Evolutionary conservation across 2,888 invertebrate genomes (phyloP), one percentile per base, ranked within the genome.

Genomic region (Cheilosia grossa): DNA sequence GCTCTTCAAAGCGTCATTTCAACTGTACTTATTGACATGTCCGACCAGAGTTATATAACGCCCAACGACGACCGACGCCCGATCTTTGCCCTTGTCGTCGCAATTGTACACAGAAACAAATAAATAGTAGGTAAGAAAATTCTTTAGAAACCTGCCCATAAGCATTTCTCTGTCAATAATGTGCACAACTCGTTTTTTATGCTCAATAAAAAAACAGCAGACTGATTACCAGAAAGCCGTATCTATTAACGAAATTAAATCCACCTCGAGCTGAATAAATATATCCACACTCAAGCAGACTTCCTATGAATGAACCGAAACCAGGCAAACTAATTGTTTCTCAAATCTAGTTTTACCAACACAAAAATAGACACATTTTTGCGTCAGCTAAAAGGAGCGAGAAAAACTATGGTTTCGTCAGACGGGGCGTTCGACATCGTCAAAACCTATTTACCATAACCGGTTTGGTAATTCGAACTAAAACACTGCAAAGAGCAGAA

Each of bases 281-380:
- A 27, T 24, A 40, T 5, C 21, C 17, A 37, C 9, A 37, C 37
- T 13, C 13, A 37, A 37, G 4, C 37, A 63, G 54, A 51, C 72
- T 82, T 69, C 58, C 51, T 58, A 61, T 83, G 69, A 83, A 83
- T 79, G 83, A 82, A 72, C 63, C 54, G 73, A 51, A 82, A 56
- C 54, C 58, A 72, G 30, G 21, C 24, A 44, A 74, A 37, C 42
- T 33, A 56, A 79, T 74, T 79, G 79, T 74, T 79, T 79, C 69
- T 70, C 69, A 74, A 74, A 61, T 73, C 63, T 67, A 15, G 73
- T 66, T 66, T 58, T 63, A 37, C 49, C 58, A 69, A 30, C 27
- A 21, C 53, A 54, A 19, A 44, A 69, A 40, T 21, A n/a, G 47
- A 59, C 64, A 49, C 27, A 2, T 40, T 69, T 66, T 75, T 44